These are phyloP conservation scores for Dendrocincla fuliginosa DNA, from an alignment of 2,797 vertebrate species.

Conservation along the genomic window DNA sequence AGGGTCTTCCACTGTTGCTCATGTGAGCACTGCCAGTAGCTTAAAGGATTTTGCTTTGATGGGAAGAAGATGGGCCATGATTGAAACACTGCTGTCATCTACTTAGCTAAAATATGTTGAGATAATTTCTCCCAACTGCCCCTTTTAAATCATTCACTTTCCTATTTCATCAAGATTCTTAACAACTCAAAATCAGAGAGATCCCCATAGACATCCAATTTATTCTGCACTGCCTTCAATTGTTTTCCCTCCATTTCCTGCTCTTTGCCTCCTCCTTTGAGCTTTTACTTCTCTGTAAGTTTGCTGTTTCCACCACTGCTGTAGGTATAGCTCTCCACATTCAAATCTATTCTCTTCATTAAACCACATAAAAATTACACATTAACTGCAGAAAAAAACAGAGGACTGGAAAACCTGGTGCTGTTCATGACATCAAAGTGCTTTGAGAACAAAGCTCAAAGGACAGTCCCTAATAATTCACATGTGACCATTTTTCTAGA, in stretches of 20 bases:
- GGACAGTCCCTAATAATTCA: slow-evolving; percentile 19
- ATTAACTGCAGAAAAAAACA: background rate
- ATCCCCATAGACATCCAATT: background rate
- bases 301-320: background rate
- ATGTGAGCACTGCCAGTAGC: background rate
- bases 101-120: background rate
- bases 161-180: background rate
- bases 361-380: background rate
- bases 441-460: slow-evolving; percentile 27
- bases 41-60: background rate
- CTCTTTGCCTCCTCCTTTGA: background rate
- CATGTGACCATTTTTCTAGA: background rate
- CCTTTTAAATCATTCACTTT: background rate
- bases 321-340: background rate
- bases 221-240: background rate
- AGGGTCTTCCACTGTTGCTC: background rate
- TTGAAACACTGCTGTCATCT: background rate
- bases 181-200: background rate
- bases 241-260: background rate
- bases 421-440: slow-evolving; percentile 3
- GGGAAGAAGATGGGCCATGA: background rate
- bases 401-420: background rate
- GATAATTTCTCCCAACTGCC: background rate
- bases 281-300: background rate
- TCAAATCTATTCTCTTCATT: background rate